Base-by-base conservation (phyloP, 2,888 invertebrate species). In the Lycaena phlaeas region DNA sequence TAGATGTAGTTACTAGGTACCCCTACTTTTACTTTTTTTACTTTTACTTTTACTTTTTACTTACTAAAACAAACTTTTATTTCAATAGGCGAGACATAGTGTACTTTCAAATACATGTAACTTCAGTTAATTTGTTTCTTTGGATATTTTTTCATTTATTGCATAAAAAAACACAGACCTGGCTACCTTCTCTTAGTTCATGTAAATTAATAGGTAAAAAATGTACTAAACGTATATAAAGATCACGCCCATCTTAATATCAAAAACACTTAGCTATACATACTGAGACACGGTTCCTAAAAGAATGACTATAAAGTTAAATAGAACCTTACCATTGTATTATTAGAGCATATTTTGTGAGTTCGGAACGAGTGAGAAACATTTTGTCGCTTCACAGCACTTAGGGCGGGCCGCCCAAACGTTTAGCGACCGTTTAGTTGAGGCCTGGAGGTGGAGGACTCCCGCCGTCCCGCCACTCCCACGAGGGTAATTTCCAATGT, bases 391-490 rank as follows among this genome's bases (percentile, higher is more conserved):
- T 57, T 59, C 59, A 57, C 64, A 68, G 65, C 61, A 53, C 55
- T 68, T 70, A 79, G 82, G 84, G 84, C 84, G 82, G 82, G 78
- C 82, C 82, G 84, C 84, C 84, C 84, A 84, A 84, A 73, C 84
- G 82, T 82, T 84, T 84, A 82, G 73, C 74, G 71, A 74, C 65
- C 79, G 79, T 82, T 84, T 84, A 82, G 68, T 73, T 68, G 66
- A 70, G 68, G 70, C 62, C 65, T 67, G 64, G 68, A 65, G 68
- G 68, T 66, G 70, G 49, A 58, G 64, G 79, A 74, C 79, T n/a
- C n/a, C n/a, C n/a, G n/a, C n/a, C n/a, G n/a, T n/a, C n/a, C n/a
- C n/a, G n/a, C n/a, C n/a, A 79, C 84, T 75, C 82, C 82, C 82
- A 67, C 69, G 53, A 56, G 64, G 68, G 66, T 52, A 50, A 46